Evolutionary conservation across 2,888 invertebrate genomes (phyloP), one percentile per base, ranked within the genome.

Genomic region (Agrilus mali): DNA sequence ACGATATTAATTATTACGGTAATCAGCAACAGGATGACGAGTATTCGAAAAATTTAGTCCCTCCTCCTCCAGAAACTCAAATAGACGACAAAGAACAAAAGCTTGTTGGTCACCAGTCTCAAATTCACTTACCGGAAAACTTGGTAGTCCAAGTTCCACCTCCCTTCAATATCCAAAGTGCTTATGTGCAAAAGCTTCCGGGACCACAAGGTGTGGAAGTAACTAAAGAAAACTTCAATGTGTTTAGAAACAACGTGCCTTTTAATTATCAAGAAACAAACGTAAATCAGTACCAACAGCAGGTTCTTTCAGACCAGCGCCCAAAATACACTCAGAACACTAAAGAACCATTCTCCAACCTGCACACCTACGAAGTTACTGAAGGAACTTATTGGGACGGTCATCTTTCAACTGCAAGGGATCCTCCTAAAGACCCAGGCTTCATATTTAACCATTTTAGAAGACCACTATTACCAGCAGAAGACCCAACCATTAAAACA

Each of bases 41-140:
- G 12, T 68, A 57, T 42, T 72, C 59, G 52, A 66, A 55, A 64
- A 73, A 61, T 59, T 64, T 60, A 53, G 69, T 54, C 58, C 75
- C 53, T 7, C 71, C 75, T 2, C 75, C 73, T 10, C 64, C 67
- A 1, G 69, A 71, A 54, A 50, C 61, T 22, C 60, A 49, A 16
- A 36, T 15, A 17, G 37, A 41, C 33, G 49, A 39, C 40, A 50
- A 45, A 43, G 42, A 36, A 43, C 51, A 45, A 46, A 50, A 47
- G 47, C 27, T 27, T 2, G 2, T 10, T 4, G 10, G 27, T 27
- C 27, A 27, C 20, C 38, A 20, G 14, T 15, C 20, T 12, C 27
- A 15, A 16, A 33, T 40, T 27, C 27, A 12, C 20, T 8, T 57
- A n/a, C 58, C 59, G 7, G 60, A 64, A 35, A 61, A 60, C 50